These are phyloP conservation scores for Drepana falcataria DNA, from an alignment of 2,888 invertebrate genomes.

Conservation along the genomic window DNA sequence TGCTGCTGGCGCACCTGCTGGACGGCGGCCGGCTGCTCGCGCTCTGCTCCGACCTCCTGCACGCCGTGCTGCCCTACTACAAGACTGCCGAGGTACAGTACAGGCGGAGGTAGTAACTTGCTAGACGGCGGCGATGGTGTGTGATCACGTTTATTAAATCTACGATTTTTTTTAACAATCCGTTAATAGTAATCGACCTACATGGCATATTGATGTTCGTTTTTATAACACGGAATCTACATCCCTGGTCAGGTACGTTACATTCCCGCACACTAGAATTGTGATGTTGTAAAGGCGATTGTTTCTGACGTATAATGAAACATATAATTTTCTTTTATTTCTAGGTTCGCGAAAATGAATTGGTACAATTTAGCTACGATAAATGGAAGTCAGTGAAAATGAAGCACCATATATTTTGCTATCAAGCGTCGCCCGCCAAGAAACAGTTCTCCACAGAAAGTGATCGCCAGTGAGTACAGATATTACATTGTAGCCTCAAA, in stretches of 20 bases:
- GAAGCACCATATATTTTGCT: slow-evolving; percentile 94
- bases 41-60: slow-evolving; percentile 88
- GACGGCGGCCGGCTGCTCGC: slow-evolving; percentile 87
- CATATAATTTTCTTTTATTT: slow-evolving; percentile 15
- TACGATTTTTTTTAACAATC: no score
- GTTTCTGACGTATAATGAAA: not conserved
- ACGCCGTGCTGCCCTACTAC: slow-evolving; percentile 87
- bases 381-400: slow-evolving; percentile 90
- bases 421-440: slow-evolving; percentile 90
- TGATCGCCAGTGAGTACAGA: slow-evolving; percentile 75
- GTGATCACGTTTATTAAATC: no score
- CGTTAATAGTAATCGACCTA: no score
- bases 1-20: slow-evolving; percentile 84
- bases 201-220: no score
- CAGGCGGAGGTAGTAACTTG: no score
- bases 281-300: no score
- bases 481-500: not conserved
- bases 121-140: no score
- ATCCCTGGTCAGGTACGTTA: no score
- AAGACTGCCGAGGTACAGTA: slow-evolving; percentile 86
- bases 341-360: slow-evolving; percentile 88
- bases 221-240: no score
- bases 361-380: slow-evolving; percentile 90
- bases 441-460: slow-evolving; percentile 89
- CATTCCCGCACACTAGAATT: no score